Conservation (phyloP, 2,888 invertebrate genomes). For the Drosophila tanythrix region DNA sequence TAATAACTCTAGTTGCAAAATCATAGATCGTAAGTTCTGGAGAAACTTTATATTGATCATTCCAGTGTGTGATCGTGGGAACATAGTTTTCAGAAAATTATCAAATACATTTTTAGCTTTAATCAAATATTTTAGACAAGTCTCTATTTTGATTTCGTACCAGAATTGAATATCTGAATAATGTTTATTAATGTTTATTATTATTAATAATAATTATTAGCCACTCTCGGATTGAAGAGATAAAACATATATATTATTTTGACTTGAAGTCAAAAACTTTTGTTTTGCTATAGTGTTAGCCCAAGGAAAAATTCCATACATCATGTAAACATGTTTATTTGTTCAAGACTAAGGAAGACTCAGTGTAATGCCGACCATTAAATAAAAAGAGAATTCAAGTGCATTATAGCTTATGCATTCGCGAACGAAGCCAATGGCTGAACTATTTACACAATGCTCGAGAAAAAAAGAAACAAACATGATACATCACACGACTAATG, state of each 20-base stretch:
- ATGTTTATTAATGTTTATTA: not conserved
- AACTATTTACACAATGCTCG: conserved; percentile 30
- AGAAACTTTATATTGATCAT: not conserved
- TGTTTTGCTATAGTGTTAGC: not conserved
- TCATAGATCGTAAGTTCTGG: too few relatives aligned
- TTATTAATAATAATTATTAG: not conserved
- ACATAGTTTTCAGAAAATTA: not conserved
- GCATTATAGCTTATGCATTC: not conserved
- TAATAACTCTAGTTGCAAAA: too few relatives aligned
- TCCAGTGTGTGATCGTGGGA: not conserved
- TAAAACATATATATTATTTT: not conserved
- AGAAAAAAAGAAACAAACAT: conserved; percentile 20
- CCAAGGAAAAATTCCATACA: conserved; percentile 38
- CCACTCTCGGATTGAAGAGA: too few relatives aligned
- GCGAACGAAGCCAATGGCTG: conserved; percentile 16
- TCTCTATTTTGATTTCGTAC: not conserved
- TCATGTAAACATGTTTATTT: conserved; percentile 57
- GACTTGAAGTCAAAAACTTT: not conserved
- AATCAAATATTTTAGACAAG: not conserved
- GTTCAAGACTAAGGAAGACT: conserved; percentile 36
- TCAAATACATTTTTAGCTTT: too few relatives aligned
- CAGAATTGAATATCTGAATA: not conserved
- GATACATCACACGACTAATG: conserved; percentile 30
- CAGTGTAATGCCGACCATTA: conserved; percentile 5
- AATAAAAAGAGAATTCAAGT: conserved; percentile 9